Base-by-base conservation (phyloP, 2,888 invertebrate genomes). In the Parnassius orleans region DNA sequence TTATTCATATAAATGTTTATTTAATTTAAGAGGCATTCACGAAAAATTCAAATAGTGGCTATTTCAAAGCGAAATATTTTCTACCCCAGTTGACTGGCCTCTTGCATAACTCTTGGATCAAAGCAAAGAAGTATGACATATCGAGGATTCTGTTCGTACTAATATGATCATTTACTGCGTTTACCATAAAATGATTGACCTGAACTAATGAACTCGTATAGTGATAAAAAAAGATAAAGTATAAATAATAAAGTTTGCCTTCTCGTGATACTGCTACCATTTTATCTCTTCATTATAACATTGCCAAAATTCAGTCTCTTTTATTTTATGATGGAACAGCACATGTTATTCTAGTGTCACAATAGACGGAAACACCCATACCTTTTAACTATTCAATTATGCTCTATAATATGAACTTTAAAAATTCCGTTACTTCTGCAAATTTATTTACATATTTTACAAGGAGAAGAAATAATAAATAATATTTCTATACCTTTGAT, bases 381-480 rank as follows among this genome's bases (percentile, higher is more conserved):
- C 75, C 76, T 78, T 71, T 69, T 72, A 75, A 77, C 78, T 79
- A 76, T 77, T 76, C 77, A 51, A 59, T 58, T 60, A 81, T 79
- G 81, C 75, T 80, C 82, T 84, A 82, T 79, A 72, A 81, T 84
- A 82, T 79, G 72, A 81, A 78, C 66, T 76, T 76, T 79, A 73
- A 78, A 75, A 76, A 72, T 79, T 74, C 76, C 77, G 78, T 78
- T 78, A 72, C 77, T 79, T 79, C 77, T 83, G 82, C 81, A 80
- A 76, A 81, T 80, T 75, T 90, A 90, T 90, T 87, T 90, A 90
- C 90, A 90, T 89, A 87, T 88, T 84, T 83, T 90, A 90, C 90
- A 90, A 84, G 80, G 83, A 74, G 84, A 82, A 83, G 83, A 86
- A 88, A 87, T 78, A 80, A 86, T 84, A 83, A 84, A 84, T 83